Evolutionary conservation across 2,797 vertebrate species (phyloP), one percentile per base, ranked within the genome.

Genomic region (Anguilla pacifica): DNA sequence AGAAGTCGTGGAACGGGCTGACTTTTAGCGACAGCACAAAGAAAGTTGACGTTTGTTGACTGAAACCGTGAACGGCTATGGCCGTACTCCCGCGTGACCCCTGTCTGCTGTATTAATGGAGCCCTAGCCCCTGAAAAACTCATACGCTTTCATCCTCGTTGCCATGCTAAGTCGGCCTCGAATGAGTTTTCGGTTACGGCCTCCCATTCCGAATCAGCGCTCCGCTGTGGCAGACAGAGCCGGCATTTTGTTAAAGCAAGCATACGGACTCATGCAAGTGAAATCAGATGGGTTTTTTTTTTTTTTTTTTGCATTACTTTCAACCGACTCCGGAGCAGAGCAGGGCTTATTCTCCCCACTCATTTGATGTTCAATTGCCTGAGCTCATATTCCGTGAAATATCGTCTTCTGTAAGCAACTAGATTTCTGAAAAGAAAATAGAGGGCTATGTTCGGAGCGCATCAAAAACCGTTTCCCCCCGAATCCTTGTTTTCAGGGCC

Each of bases 341-440:
- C 95, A 94, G 91, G 67, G 86, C 84, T 89, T 92, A 92, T 94
- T 94, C 92, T 93, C 92, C 92, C 93, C 94, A 92, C 94, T 95
- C 94, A 94, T 96, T 96, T 95, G 94, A 89, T 91, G 94, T 94
- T 95, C 93, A 95, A 95, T 96, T 94, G 94, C 92, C 93, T 91
- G 91, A 94, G 93, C 91, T 92, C 92, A 92, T 93, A 93, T 86
- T 86, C 70, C 88, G 88, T 89, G 88, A 89, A 94, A 82, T 86
- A 59, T 59, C 31, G 57, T 61, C 57, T 59, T 86, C 79, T n/a
- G 6, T 46, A 81, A 81, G 43, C 77, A 25, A 51, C 77, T n/a
- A 6, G 46, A 49, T 81, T 81, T 81, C 43, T 81, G 77, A 79
- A 77, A 93, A 91, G 93, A 94, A 96, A 96, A 95, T 95, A 95